Conservation (phyloP, 2,113 vertebrate species). For the Phylloscopus trochilus region DNA sequence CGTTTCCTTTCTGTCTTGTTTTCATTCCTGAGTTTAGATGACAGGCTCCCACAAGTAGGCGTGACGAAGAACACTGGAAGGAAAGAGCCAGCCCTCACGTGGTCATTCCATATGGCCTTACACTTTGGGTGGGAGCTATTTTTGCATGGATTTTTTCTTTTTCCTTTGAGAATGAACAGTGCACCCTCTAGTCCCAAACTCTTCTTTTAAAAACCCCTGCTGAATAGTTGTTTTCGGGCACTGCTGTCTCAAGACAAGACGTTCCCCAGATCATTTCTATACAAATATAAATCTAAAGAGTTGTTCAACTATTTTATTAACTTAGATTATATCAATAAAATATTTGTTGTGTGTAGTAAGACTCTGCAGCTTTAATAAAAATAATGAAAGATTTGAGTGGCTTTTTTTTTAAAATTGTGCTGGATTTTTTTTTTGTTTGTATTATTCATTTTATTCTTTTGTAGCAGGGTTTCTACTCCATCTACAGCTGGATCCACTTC, state of each 20-base stretch:
- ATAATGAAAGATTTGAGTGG: constrained; percentile 23
- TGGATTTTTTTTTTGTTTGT: neutral
- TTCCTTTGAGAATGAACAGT: constrained; percentile 48
- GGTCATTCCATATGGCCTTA: neutral
- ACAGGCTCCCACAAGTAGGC: neutral
- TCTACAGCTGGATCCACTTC: neutral
- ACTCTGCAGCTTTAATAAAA: constrained; percentile 76
- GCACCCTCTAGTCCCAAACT: constrained; percentile 41
- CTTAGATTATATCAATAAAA: constrained; percentile 76
- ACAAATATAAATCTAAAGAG: constrained; percentile 76
- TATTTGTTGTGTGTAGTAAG: constrained; percentile 76
- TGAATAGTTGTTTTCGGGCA: constrained; percentile 42
- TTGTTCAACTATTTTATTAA: constrained; percentile 82
- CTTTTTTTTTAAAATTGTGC: neutral
- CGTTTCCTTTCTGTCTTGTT: constrained; percentile 23
- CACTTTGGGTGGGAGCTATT: neutral
- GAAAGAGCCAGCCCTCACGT: neutral
- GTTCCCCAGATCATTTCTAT: constrained; percentile 74
- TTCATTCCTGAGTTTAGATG: neutral
- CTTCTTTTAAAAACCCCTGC: constrained; percentile 47
- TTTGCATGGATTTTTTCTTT: constrained; percentile 51
- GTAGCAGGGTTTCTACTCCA: neutral
- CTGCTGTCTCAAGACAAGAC: constrained; percentile 52
- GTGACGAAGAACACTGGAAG: neutral
- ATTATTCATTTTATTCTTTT: neutral